Base-by-base conservation (phyloP, 2,113 vertebrate genomes). In the Erythrocercus mccallii region DNA sequence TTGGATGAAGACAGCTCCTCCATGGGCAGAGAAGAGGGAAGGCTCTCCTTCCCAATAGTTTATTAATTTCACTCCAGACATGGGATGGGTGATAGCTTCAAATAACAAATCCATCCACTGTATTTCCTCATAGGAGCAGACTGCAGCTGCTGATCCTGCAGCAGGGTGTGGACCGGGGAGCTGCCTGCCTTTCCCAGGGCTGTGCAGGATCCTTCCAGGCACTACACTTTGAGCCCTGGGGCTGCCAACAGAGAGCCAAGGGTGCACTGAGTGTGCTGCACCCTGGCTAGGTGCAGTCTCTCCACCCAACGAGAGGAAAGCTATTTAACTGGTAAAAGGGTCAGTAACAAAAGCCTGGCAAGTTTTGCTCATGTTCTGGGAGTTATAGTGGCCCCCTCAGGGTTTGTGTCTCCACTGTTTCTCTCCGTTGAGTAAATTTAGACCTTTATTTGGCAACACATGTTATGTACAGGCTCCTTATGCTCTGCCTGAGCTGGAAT, bases 1-100 rank as follows among this genome's bases (percentile, higher is more conserved):
- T 27, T 93, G 66, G 80, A 87, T 56, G 42, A 66, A 94, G 81
- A 72, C 48, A 90, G 24, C 30, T 93, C 57, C 66, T 92, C 44
- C 84, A 57, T 5, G 10, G 54, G 70, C 19, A 23, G 33, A 61
- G 58, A 66, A 68, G 44, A 78, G 35, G 57, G 78, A 92, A 91
- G 47, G 6, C 12, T 88, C 18, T 27, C 30, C 33, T 85, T 71
- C 56, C 50, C 45, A 77, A 25, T 25, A 25, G 57, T 88, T 80
- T 30, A n/a, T 28, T 91, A 68, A 74, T 79, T 89, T 91, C 27
- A 48, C 6, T 14, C 9, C 37, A 88, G 64, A 58, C 33, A 18
- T 3, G 2, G 66, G 42, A 25, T 40, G 60, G 24, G 38, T 0
- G 9, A 86, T 47, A 47, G 33, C 64, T 88, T 86, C 81, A 82